These are phyloP conservation scores for Alectoris magna DNA, from an alignment of 2,797 vertebrate species.

Conservation along the genomic window DNA sequence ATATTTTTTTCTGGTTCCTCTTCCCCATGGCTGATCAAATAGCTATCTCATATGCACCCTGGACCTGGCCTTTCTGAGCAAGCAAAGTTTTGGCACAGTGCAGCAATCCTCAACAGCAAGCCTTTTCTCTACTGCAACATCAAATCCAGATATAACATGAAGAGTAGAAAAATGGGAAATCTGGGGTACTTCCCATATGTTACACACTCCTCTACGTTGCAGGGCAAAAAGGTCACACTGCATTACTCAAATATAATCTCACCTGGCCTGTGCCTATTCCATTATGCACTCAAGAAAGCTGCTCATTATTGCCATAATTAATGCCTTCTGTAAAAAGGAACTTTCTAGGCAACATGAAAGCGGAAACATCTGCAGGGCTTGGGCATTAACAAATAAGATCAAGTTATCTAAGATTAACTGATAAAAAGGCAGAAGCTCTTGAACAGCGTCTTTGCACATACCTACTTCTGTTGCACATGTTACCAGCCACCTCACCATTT, in stretches of 20 bases:
- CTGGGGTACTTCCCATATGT: not conserved
- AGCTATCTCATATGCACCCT: not conserved
- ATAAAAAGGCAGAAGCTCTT: not conserved
- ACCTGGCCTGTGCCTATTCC: not conserved
- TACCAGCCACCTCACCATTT: conserved; percentile 99
- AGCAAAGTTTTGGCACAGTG: not conserved
- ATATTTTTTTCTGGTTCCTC: not conserved
- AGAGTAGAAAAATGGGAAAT: not conserved
- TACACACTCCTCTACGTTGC: not conserved
- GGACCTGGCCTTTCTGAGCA: not conserved
- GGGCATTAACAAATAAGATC: not conserved
- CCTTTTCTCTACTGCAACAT: not conserved
- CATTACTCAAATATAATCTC: not conserved
- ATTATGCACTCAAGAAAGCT: not conserved
- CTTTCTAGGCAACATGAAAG: not conserved
- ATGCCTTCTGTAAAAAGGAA: not conserved
- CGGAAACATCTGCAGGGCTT: not conserved
- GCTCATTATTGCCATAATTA: not conserved
- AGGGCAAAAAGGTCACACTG: not conserved
- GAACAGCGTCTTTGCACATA: conserved; percentile 77
- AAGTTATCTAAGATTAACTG: not conserved
- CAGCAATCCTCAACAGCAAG: not conserved
- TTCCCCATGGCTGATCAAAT: not conserved
- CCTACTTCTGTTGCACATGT: conserved; percentile 99
- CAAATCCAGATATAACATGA: not conserved